A percentile compares a stretch with the other conserved stretches of the same genome.
Evolutionary conservation across 2,113 vertebrate species (phyloP).

Genomic region (Corynorhinus townsendii): DNA sequence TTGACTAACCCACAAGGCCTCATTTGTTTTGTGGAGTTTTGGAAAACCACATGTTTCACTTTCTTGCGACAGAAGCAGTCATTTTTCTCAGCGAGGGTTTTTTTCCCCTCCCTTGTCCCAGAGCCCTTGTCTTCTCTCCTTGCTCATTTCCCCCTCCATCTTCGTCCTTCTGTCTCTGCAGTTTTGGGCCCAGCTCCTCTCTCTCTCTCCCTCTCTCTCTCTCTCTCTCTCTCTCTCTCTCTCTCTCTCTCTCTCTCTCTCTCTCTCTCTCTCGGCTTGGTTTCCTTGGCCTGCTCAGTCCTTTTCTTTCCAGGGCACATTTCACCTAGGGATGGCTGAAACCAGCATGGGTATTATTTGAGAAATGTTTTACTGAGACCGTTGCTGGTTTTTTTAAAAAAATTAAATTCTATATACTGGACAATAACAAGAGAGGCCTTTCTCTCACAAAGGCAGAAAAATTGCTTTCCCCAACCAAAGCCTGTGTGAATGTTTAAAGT

Average conservation of each 20-base stretch:
- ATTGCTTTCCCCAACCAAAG: not conserved
- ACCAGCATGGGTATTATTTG: not conserved
- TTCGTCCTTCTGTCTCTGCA: not conserved
- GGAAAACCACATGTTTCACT: not conserved
- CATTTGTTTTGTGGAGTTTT: conserved; percentile 14
- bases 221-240: not conserved
- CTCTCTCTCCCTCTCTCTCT: too few species aligned
- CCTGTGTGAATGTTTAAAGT: conserved; percentile 1
- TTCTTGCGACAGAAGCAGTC: not conserved
- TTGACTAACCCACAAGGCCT: conserved; percentile 26
- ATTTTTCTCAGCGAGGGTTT: not conserved
- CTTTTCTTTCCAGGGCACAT: not conserved
- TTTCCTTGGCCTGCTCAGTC: not conserved
- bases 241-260: not conserved
- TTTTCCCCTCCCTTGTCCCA: too few species aligned
- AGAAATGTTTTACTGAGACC: conserved; percentile 38
- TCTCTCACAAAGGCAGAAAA: conserved; percentile 11
- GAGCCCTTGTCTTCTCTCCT: not conserved
- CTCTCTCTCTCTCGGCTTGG: too few species aligned
- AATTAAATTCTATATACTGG: not conserved
- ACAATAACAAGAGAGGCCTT: not conserved
- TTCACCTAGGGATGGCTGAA: conserved; percentile 16
- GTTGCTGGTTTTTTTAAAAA: not conserved
- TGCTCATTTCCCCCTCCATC: not conserved
- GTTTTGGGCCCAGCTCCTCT: not conserved